A percentile compares a stretch with the other conserved stretches of the same genome.
Evolutionary conservation across 2,888 invertebrate genomes (phyloP).

Genomic region (Macrophya annulata): DNA sequence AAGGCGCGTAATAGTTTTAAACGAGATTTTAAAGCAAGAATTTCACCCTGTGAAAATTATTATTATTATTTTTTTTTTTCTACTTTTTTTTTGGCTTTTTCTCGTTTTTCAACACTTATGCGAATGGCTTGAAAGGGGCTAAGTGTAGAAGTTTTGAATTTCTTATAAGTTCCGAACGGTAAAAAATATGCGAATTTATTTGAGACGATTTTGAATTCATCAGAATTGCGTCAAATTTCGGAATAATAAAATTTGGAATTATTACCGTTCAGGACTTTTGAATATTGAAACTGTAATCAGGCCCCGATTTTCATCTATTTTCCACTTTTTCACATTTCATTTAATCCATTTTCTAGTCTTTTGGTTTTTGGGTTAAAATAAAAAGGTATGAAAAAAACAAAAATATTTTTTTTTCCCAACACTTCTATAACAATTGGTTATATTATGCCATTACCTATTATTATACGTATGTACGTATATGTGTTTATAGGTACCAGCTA

Average conservation of each 20-base stretch:
- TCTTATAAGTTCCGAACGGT: no score
- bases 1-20: not conserved
- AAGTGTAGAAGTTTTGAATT: no score
- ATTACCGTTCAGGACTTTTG: no score
- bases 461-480: not conserved
- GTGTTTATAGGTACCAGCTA: conserved; percentile 28
- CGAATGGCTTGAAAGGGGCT: not conserved
- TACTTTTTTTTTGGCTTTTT: not conserved
- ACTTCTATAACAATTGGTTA: conserved; percentile 7
- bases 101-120: not conserved
- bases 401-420: not conserved
- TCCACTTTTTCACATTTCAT: not conserved
- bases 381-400: not conserved
- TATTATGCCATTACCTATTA: not conserved
- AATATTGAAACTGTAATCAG: no score
- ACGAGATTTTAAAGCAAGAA: no score
- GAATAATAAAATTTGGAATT: no score
- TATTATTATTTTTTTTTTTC: not conserved
- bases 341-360: not conserved
- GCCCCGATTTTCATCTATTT: not conserved
- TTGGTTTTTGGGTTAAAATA: no score
- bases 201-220: no score
- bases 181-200: no score
- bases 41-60: not conserved
- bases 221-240: no score